Conservation (phyloP, 1,140 invertebrate species). For the Galleria mellonella region DNA sequence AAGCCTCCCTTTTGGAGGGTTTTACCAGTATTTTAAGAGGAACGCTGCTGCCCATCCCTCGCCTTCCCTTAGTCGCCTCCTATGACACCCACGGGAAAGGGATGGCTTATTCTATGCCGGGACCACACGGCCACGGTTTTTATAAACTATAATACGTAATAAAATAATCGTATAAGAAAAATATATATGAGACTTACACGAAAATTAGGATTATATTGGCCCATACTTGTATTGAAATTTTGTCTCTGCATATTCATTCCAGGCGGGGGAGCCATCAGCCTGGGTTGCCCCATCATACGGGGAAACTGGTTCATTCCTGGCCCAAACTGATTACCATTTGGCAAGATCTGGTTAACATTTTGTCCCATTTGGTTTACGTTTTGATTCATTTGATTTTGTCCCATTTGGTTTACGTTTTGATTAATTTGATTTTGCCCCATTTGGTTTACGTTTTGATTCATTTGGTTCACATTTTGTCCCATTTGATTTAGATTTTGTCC, state of each 20-base stretch:
- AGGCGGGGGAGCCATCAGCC: conserved; percentile 54
- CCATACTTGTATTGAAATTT: conserved; percentile 50
- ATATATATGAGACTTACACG: conserved; percentile 53
- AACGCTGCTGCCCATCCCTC: too few relatives aligned
- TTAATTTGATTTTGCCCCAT: conserved; percentile 25
- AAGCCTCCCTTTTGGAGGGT: too few relatives aligned
- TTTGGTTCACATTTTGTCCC: conserved; percentile 15
- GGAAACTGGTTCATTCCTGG: conserved; percentile 38
- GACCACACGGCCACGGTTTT: too few relatives aligned
- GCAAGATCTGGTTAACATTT: conserved; percentile 32
- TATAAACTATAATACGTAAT: too few relatives aligned
- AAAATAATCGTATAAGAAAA: too few relatives aligned
- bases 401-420: conserved; percentile 33
- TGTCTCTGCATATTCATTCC: conserved; percentile 52
- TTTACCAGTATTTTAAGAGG: too few relatives aligned
- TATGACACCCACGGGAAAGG: too few relatives aligned
- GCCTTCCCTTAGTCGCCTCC: too few relatives aligned
- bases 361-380: conserved; percentile 33
- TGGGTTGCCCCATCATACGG: conserved; percentile 46
- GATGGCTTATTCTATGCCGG: too few relatives aligned
- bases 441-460: conserved; percentile 18
- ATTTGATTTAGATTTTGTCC: conserved; percentile 23
- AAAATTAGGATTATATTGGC: conserved; percentile 56
- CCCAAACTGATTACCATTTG: conserved; percentile 37
- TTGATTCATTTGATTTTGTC: conserved; percentile 28